These are phyloP conservation scores for Timema cristinae DNA, from an alignment of 2,888 invertebrate genomes.

Conservation along the genomic window DNA sequence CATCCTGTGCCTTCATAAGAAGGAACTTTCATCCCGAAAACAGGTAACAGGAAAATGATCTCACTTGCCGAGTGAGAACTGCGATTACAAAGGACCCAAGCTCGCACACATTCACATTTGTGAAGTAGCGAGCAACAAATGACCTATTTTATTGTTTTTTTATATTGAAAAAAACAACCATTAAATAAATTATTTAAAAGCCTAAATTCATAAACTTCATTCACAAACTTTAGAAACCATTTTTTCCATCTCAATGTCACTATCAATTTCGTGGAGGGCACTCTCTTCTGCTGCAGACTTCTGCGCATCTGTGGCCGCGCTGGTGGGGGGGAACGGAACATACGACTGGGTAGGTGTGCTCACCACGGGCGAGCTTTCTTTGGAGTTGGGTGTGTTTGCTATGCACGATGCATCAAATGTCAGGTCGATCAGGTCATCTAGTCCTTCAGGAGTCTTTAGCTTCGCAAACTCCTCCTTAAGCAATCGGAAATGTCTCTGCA, in stretches of 20 bases:
- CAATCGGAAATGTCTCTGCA: slow-evolving; percentile 74
- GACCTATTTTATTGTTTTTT: too few relatives aligned
- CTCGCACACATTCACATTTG: too few relatives aligned
- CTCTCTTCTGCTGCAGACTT: slow-evolving; percentile 25
- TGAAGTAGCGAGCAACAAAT: too few relatives aligned
- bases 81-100: too few relatives aligned
- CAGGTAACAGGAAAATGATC: too few relatives aligned
- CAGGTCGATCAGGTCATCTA: slow-evolving; percentile 57
- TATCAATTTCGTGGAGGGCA: slow-evolving; percentile 49
- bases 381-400: slow-evolving; percentile 25
- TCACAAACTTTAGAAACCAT: slow-evolving; percentile 67
- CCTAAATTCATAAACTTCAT: slow-evolving; percentile 35
- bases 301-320: slow-evolving; percentile 35
- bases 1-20: too few relatives aligned
- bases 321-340: slow-evolving; percentile 35
- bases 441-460: slow-evolving; percentile 71
- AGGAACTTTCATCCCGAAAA: too few relatives aligned
- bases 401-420: slow-evolving; percentile 39
- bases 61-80: too few relatives aligned
- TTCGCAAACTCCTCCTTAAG: slow-evolving; percentile 82
- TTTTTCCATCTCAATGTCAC: slow-evolving; percentile 73
- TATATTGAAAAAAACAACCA: too few relatives aligned
- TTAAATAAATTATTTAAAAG: too few relatives aligned
- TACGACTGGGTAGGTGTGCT: slow-evolving; percentile 18
- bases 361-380: slow-evolving; percentile 22